A percentile compares a stretch with the other conserved stretches of the same genome.
Conservation (phyloP, 2,888 invertebrate species). For the Pycnomerus fuliginosus region DNA sequence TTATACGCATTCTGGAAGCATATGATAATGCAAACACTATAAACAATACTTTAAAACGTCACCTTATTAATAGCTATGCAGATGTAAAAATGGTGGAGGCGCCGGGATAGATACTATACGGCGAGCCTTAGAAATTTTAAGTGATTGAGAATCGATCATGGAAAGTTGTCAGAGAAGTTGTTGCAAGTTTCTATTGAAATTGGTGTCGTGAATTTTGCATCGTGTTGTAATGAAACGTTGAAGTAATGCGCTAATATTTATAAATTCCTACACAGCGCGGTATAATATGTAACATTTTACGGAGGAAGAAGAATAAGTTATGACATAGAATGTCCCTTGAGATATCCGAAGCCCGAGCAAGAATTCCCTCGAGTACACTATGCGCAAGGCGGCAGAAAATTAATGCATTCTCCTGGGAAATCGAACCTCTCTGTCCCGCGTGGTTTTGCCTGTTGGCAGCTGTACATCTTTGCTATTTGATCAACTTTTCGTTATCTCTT, state of each 20-base stretch:
- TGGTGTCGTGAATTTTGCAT: constrained; percentile 16
- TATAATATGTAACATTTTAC: constrained; percentile 46
- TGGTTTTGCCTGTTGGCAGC: constrained; percentile 46
- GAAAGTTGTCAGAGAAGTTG: not conserved
- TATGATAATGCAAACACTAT: too few species aligned
- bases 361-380: constrained; percentile 64
- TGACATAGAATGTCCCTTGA: constrained; percentile 47
- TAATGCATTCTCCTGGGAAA: constrained; percentile 69
- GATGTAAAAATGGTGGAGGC: not conserved
- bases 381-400: constrained; percentile 78
- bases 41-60: too few species aligned
- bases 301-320: constrained; percentile 52
- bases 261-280: constrained; percentile 39
- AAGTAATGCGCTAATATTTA: constrained; percentile 31
- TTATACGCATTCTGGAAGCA: constrained; percentile 11
- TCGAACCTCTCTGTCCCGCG: constrained; percentile 58
- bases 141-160: not conserved
- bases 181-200: constrained; percentile 1
- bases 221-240: constrained; percentile 21
- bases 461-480: constrained; percentile 43
- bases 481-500: constrained; percentile 39
- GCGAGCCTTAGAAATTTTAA: not conserved
- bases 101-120: not conserved
- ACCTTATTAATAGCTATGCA: too few species aligned
- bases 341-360: constrained; percentile 46